Conservation (phyloP, 2,113 vertebrate species). For the Acanthochromis polyacanthus region DNA sequence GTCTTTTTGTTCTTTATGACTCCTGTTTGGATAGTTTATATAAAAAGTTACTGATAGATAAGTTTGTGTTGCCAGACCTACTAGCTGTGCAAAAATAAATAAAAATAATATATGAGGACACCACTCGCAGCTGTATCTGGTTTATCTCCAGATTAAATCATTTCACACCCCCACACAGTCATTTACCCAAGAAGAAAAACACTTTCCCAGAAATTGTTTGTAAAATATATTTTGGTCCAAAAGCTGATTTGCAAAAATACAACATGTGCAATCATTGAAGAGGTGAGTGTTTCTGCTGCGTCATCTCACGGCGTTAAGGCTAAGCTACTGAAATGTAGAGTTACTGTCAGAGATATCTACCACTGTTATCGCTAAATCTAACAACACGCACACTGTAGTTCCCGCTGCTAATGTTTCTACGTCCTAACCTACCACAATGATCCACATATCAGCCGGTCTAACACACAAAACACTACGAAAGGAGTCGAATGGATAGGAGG, state of each 20-base stretch:
- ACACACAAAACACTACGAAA: constrained; percentile 34
- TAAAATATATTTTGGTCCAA: constrained; percentile 87
- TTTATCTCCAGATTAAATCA: neutral
- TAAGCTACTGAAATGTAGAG: constrained; percentile 59
- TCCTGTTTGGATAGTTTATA: no score
- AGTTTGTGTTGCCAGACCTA: no score
- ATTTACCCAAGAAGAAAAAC: constrained; percentile 30
- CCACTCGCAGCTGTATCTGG: no score
- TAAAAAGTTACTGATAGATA: no score
- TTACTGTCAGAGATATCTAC: neutral
- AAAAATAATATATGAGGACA: no score
- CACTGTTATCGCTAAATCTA: constrained; percentile 24
- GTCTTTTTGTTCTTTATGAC: no score
- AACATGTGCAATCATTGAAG: constrained; percentile 73
- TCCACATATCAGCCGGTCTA: constrained; percentile 12
- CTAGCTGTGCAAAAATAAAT: no score
- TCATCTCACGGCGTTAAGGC: constrained; percentile 39
- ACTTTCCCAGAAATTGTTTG: constrained; percentile 63
- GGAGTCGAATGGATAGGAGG: neutral
- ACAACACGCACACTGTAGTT: constrained; percentile 23
- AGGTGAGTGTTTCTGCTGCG: constrained; percentile 35
- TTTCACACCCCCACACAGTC: accelerated
- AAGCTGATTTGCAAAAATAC: constrained; percentile 84
- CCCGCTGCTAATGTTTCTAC: constrained; percentile 16
- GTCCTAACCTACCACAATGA: constrained; percentile 1